Evolutionary conservation across 2,113 vertebrate species (phyloP).

Genomic region (Mesembrinibis cayennensis): DNA sequence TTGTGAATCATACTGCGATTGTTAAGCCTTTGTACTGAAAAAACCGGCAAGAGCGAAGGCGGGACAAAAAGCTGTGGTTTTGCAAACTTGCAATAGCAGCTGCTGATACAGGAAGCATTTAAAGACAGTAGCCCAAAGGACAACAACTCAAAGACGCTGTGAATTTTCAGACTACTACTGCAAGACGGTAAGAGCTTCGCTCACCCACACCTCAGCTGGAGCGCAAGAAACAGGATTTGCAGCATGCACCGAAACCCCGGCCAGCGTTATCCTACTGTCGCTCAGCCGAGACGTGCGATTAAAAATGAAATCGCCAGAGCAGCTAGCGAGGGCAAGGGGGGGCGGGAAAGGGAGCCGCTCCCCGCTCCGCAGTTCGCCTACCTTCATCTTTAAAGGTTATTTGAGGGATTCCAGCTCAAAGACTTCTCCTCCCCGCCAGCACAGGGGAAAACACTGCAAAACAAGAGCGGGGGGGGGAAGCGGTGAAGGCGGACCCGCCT

Average conservation of each 20-base stretch:
- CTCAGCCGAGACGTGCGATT: neutral
- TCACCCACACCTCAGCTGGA: neutral
- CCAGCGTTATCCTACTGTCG: neutral
- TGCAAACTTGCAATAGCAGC: conserved; percentile 68
- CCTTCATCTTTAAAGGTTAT: conserved; percentile 93
- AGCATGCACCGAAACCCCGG: neutral
- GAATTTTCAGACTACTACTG: conserved; percentile 7
- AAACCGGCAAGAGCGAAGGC: conserved; percentile 21
- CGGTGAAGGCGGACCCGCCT: neutral
- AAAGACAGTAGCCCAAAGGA: conserved; percentile 58
- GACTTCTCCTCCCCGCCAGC: conserved; percentile 57
- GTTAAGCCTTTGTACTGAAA: neutral
- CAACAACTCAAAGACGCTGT: conserved; percentile 34
- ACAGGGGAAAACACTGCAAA: conserved; percentile 46
- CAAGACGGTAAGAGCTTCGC: neutral
- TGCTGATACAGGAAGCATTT: conserved; percentile 74
- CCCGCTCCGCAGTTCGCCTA: conserved; percentile 68
- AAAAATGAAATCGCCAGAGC: neutral
- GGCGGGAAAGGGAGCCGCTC: neutral
- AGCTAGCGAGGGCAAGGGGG: neutral
- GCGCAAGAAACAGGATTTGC: neutral
- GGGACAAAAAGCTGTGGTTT: conserved; percentile 70
- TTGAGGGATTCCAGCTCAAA: conserved; percentile 92
- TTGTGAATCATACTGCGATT: neutral
- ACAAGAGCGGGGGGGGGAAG: neutral